Conservation (phyloP, 1,140 invertebrate species). For the Bombus impatiens region DNA sequence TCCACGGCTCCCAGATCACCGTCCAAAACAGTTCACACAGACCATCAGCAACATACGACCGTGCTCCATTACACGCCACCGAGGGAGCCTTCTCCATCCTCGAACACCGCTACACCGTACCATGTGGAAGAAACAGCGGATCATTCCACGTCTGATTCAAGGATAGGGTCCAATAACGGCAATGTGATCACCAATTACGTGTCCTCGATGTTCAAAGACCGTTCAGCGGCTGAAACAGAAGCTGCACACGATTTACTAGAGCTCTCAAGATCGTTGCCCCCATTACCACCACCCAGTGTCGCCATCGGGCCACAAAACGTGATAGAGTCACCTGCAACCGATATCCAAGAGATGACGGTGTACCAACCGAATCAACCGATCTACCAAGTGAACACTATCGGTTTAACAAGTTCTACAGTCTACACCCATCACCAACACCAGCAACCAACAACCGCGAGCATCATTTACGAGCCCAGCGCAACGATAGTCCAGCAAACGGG, state of each 20-base stretch:
- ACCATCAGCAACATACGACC: not conserved
- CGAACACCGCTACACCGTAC: slow-evolving; percentile 31
- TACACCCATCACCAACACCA: slow-evolving; percentile 65
- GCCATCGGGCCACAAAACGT: slow-evolving; percentile 80
- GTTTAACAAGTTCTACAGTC: slow-evolving; percentile 38
- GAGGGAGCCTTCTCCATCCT: slow-evolving; percentile 35
- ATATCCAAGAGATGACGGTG: slow-evolving; percentile 81
- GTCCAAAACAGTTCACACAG: not conserved
- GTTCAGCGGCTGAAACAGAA: slow-evolving; percentile 91
- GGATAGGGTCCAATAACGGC: slow-evolving; percentile 27
- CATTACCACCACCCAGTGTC: slow-evolving; percentile 87
- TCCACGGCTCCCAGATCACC: slow-evolving; percentile 23
- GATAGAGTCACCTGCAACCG: slow-evolving; percentile 78
- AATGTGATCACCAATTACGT: slow-evolving; percentile 33
- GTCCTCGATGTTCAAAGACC: slow-evolving; percentile 82
- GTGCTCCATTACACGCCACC: slow-evolving; percentile 13
- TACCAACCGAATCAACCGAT: slow-evolving; percentile 77
- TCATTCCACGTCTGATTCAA: slow-evolving; percentile 3
- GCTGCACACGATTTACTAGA: slow-evolving; percentile 93
- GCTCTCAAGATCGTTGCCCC: slow-evolving; percentile 89
- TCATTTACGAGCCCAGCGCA: slow-evolving; percentile 78
- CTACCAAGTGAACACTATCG: slow-evolving; percentile 78
- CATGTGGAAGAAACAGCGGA: slow-evolving; percentile 27
- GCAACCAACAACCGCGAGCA: slow-evolving; percentile 63
- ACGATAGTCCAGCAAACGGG: slow-evolving; percentile 74